phyloP scores from a whole-genome alignment of 1,140 invertebrate species.

The Metaphire vulgaris region DNA sequence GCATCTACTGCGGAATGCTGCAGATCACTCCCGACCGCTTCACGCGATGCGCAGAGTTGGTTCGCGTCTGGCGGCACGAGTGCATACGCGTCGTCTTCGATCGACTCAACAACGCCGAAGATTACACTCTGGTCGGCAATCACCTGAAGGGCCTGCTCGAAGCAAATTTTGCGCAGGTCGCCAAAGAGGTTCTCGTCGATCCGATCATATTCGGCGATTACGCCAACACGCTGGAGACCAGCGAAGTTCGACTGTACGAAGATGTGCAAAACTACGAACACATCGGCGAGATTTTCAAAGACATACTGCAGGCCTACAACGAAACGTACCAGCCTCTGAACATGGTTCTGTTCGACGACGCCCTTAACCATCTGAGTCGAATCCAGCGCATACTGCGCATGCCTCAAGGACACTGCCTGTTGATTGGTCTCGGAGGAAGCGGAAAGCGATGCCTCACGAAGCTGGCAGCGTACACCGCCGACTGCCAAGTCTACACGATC shows the following conservation, averaged over 20 bases:
- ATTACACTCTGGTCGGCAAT: constrained; percentile 44
- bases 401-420: constrained; percentile 72
- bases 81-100: constrained; percentile 51
- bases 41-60: constrained; percentile 35
- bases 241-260: constrained; percentile 70
- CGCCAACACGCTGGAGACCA: constrained; percentile 64
- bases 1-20: constrained; percentile 54
- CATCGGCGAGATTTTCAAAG: constrained; percentile 72
- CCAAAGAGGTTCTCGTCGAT: constrained; percentile 65
- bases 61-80: constrained; percentile 53
- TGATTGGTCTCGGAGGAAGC: constrained; percentile 77
- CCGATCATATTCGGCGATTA: constrained; percentile 82
- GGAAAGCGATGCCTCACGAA: constrained; percentile 64
- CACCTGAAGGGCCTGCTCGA: constrained; percentile 40
- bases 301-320: constrained; percentile 81
- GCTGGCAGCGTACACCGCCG: constrained; percentile 51
- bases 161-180: constrained; percentile 43
- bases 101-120: constrained; percentile 63
- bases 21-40: constrained; percentile 43
- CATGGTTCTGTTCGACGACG: constrained; percentile 80
- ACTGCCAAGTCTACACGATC: constrained; percentile 74
- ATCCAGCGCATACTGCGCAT: constrained; percentile 74
- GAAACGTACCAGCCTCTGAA: constrained; percentile 59
- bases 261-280: constrained; percentile 81
- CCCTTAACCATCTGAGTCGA: constrained; percentile 76